A percentile compares a stretch with the other conserved stretches of the same genome.
These are phyloP conservation scores for Phataginus tricuspis DNA, from an alignment of 2,797 vertebrate species.

Conservation along the genomic window DNA sequence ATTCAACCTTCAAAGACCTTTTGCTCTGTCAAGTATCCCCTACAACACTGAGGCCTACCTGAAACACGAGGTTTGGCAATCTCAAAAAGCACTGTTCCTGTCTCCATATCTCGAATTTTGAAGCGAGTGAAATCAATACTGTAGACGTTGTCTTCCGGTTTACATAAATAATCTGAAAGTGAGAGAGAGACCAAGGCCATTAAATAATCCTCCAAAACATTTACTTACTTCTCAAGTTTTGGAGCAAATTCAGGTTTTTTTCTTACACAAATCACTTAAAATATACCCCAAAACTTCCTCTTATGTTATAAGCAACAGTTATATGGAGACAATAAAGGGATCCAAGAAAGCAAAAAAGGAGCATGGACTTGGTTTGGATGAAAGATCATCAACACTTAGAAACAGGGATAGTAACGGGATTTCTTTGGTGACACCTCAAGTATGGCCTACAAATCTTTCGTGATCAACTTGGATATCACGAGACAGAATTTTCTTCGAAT, in stretches of 20 bases:
- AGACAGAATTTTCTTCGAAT: background rate
- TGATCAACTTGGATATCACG: background rate
- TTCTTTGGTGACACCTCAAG: constrained; percentile 23
- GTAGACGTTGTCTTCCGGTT: constrained; percentile 96
- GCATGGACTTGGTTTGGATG: background rate
- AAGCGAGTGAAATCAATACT: constrained; percentile 98
- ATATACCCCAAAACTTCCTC: background rate
- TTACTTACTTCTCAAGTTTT: background rate
- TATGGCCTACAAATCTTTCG: background rate
- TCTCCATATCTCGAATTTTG: constrained; percentile 98
- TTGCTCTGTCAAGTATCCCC: background rate
- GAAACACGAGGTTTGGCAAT: constrained; percentile 96
- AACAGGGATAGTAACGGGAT: background rate
- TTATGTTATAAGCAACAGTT: background rate
- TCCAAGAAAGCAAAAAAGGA: background rate
- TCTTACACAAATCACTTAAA: background rate
- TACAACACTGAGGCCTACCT: constrained; percentile 82
- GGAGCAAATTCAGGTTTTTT: background rate
- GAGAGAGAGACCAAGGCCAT: background rate
- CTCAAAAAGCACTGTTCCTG: constrained; percentile 96
- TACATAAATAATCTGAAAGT: constrained; percentile 95
- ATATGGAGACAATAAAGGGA: background rate
- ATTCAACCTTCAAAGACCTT: background rate
- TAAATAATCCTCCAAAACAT: background rate
- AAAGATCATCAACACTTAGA: background rate